Evolutionary conservation across 2,797 vertebrate species (phyloP).

Genomic region (Bovichtus variegatus): DNA sequence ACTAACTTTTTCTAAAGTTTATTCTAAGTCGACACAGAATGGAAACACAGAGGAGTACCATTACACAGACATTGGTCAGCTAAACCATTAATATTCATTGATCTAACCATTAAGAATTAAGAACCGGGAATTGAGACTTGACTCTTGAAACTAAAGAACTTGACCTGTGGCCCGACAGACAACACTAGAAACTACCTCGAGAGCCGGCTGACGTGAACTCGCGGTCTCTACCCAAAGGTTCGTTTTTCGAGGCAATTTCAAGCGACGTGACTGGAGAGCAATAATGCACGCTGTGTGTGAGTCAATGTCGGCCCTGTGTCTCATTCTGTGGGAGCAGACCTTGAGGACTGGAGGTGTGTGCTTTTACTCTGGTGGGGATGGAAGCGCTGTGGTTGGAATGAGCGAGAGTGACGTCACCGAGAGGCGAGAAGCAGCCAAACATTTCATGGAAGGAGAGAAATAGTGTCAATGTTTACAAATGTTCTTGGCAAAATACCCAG

Average conservation of each 20-base stretch:
- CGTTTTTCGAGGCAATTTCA: slow-evolving; percentile 45
- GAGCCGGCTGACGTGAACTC: slow-evolving; percentile 33
- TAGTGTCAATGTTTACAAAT: background rate
- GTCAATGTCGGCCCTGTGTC: slow-evolving; percentile 24
- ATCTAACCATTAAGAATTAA: slow-evolving; percentile 78
- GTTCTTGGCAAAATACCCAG: background rate
- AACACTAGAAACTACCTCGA: slow-evolving; percentile 43
- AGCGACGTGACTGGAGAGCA: slow-evolving; percentile 8
- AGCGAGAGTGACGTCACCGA: slow-evolving; percentile 35
- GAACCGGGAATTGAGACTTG: slow-evolving; percentile 73
- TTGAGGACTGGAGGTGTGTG: slow-evolving; percentile 20
- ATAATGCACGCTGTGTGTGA: slow-evolving; percentile 38
- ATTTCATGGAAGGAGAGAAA: slow-evolving; percentile 28
- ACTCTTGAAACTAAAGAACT: slow-evolving; percentile 76
- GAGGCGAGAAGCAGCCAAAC: slow-evolving; percentile 31
- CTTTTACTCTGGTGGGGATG: slow-evolving; percentile 28
- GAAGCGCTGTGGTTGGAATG: slow-evolving; percentile 40
- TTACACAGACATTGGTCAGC: slow-evolving; percentile 62
- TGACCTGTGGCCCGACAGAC: slow-evolving; percentile 55
- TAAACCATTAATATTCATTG: slow-evolving; percentile 75
- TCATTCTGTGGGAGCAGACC: slow-evolving; percentile 25
- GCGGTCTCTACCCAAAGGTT: slow-evolving; percentile 34
- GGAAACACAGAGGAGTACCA: slow-evolving; percentile 58
- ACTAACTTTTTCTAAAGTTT: slow-evolving; percentile 4
- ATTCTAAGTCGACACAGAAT: slow-evolving; percentile 44